Evolutionary conservation across 2,113 vertebrate genomes (phyloP), one percentile per base, ranked within the genome.

Genomic region (Lota lota): DNA sequence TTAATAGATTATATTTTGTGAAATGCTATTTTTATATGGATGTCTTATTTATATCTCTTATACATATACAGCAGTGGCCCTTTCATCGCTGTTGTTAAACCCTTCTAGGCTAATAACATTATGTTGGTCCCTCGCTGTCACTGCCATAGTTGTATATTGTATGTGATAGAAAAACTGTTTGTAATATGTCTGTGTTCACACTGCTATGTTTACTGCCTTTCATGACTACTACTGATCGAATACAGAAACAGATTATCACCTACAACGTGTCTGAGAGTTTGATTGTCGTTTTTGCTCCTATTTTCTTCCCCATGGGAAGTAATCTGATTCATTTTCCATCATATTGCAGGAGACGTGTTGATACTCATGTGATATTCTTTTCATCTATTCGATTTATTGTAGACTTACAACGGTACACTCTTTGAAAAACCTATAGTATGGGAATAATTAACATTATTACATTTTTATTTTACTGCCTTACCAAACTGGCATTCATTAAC

Each of bases 21-120:
- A 96, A 91, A 97, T 91, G 94, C 91, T 97, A 98, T 98, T 98
- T 99, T 98, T 98, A 95, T 98, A 98, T 95, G 94, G 93, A 95
- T 95, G 93, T 94, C 93, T 97, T 97, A 98, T 99, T 98, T 98
- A 97, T 98, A 94, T 93, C 70, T 88, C 83, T 85, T 92, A 8
- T 47, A 88, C 92, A 87, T 91, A 87, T 83, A 90, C 88, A 47
- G 40, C 40, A 47, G 40, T 47, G 40, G 63, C 76, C 76, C 78
- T 59, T 67, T 51, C 54, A 72, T 33, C 59, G 77, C 78, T 91
- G 89, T 84, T 91, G 91, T 72, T 68, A 77, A 80, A 79, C 56
- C 70, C 69, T 59, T 63, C 75, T 86, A 84, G 69, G 73, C 66
- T 60, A 64, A 80, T 82, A 74, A 4, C 14, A 24, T 78, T 78